Evolutionary conservation across 2,797 vertebrate species (phyloP).

Genomic region (Oophaga sylvatica): DNA sequence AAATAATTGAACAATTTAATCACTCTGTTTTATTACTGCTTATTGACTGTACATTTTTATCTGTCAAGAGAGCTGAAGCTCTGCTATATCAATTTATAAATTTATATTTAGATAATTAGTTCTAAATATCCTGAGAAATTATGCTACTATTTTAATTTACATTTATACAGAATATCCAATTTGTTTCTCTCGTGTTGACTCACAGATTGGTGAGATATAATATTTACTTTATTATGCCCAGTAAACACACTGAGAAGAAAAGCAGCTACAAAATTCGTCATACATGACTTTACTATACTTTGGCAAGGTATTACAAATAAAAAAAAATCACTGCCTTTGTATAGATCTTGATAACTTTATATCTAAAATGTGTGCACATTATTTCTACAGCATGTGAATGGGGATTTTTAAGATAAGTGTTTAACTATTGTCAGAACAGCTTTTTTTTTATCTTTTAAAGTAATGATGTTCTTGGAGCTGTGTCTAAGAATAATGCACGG

Average conservation of each 20-base stretch:
- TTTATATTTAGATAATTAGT: background rate
- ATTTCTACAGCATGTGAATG: background rate
- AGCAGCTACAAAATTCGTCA: background rate
- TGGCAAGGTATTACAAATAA: background rate
- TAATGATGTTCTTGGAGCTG: too few relatives aligned
- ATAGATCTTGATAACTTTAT: background rate
- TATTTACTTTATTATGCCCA: background rate
- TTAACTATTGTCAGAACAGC: background rate
- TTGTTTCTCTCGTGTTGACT: background rate
- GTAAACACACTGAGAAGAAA: background rate
- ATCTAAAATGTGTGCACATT: background rate
- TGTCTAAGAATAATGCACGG: background rate
- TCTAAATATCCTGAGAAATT: slow-evolving; percentile 22
- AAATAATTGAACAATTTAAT: slow-evolving; percentile 18
- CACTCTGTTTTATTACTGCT: slow-evolving; percentile 3
- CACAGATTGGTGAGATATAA: background rate
- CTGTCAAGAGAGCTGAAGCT: background rate
- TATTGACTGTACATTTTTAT: slow-evolving; percentile 14
- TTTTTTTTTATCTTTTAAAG: too few relatives aligned
- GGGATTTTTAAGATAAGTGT: background rate
- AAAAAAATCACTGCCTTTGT: background rate
- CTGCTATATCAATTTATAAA: slow-evolving; percentile 6
- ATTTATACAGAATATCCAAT: background rate
- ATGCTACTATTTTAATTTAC: background rate
- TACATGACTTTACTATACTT: background rate